phyloP scores from a whole-genome alignment of 2,888 invertebrate species.

The Spodoptera exigua region DNA sequence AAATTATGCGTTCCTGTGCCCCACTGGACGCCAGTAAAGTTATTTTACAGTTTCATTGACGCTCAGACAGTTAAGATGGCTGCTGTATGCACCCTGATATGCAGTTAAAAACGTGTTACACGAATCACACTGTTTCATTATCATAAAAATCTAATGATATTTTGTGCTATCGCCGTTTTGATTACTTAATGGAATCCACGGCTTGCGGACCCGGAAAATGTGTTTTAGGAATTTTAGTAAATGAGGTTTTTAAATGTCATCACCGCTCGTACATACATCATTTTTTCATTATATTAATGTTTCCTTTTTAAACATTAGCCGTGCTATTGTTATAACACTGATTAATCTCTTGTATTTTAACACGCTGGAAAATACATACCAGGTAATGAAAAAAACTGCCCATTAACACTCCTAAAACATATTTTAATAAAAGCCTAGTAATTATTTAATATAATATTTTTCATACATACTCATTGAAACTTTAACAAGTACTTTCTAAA shows the following conservation, averaged over 20 bases:
- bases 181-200: conserved; percentile 41
- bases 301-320: not conserved
- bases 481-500: not conserved
- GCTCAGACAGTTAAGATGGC: conserved; percentile 58
- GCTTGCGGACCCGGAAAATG: conserved; percentile 24
- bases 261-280: not conserved
- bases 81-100: conserved; percentile 65
- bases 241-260: conserved; percentile 18
- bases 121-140: conserved; percentile 56
- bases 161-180: conserved; percentile 17
- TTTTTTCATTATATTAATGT: conserved; percentile 27
- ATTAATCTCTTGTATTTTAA: conserved; percentile 1
- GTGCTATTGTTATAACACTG: not conserved
- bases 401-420: too few relatives aligned
- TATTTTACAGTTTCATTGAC: conserved; percentile 77
- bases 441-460: not conserved
- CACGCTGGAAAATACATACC: not conserved
- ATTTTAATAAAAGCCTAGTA: not conserved
- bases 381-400: not conserved
- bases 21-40: conserved; percentile 72
- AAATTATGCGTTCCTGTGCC: conserved; percentile 76
- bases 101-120: conserved; percentile 76
- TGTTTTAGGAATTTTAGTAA: conserved; percentile 19
- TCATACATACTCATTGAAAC: too few relatives aligned
- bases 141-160: conserved; percentile 43